phyloP scores from a whole-genome alignment of 64 coral and sea anemone species.

The Dendronephthya gigantea region DNA sequence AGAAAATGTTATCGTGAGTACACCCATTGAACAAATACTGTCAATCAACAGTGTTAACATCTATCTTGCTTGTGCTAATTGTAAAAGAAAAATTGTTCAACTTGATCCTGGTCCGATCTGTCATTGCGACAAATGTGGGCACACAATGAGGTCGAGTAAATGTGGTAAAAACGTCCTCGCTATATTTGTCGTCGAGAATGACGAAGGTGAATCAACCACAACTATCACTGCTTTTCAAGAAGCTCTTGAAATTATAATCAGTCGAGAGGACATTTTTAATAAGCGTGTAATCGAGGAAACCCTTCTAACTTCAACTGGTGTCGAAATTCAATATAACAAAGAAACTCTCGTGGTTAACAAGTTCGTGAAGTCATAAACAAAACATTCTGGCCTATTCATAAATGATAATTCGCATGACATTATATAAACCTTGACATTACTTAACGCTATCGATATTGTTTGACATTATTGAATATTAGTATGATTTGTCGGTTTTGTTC shows the following conservation, averaged over 20 bases:
- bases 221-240: constrained; percentile 57
- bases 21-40: constrained; percentile 33
- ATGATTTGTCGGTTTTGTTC: neutral
- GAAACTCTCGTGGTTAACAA: constrained; percentile 34
- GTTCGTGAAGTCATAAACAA: constrained; percentile 28
- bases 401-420: constrained; percentile 8
- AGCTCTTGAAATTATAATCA: constrained; percentile 38
- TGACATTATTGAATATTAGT: neutral
- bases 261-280: neutral
- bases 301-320: constrained; percentile 45
- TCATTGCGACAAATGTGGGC: constrained; percentile 50
- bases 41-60: constrained; percentile 34
- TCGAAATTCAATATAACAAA: constrained; percentile 41
- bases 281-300: constrained; percentile 34
- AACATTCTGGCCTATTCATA: constrained; percentile 18
- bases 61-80: constrained; percentile 43
- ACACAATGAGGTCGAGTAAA: constrained; percentile 36
- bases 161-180: constrained; percentile 37
- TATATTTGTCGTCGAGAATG: constrained; percentile 35
- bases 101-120: constrained; percentile 32
- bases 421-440: neutral
- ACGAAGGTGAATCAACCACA: neutral
- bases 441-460: neutral
- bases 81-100: constrained; percentile 44
- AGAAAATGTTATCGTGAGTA: constrained; percentile 43